Conservation (phyloP, 2,888 invertebrate species). For the Papilio elwesi region DNA sequence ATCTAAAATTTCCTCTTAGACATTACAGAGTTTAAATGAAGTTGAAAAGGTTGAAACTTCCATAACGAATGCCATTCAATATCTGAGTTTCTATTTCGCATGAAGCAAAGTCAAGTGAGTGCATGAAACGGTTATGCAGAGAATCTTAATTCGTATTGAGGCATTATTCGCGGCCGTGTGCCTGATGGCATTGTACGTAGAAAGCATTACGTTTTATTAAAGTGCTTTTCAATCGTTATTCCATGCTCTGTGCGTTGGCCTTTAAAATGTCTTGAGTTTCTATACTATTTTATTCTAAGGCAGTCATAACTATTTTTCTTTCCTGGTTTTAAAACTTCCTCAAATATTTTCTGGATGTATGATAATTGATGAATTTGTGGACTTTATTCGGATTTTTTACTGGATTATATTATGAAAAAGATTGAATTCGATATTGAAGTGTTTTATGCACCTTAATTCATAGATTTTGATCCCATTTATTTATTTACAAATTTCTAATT, state of each 20-base stretch:
- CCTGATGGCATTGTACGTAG: conserved; percentile 34
- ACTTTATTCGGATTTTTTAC: too few species aligned
- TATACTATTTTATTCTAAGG: not conserved
- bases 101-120: conserved; percentile 36
- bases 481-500: too few species aligned
- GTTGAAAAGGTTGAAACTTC: conserved; percentile 35
- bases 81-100: conserved; percentile 35
- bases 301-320: conserved; percentile 2
- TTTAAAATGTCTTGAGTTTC: conserved; percentile 25
- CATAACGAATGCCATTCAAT: conserved; percentile 41
- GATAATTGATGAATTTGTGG: too few species aligned
- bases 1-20: conserved; percentile 24
- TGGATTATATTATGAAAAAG: too few species aligned
- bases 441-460: too few species aligned
- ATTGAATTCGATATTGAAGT: too few species aligned
- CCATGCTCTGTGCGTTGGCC: conserved; percentile 11
- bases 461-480: too few species aligned
- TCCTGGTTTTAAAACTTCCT: not conserved
- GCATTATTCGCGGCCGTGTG: conserved; percentile 32
- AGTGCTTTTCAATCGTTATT: conserved; percentile 33
- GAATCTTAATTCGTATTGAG: conserved; percentile 40
- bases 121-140: conserved; percentile 37
- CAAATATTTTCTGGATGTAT: not conserved
- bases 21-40: conserved; percentile 26
- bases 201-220: conserved; percentile 36